phyloP scores from a whole-genome alignment of 1,140 invertebrate species.

The Brachystomella parvula region DNA sequence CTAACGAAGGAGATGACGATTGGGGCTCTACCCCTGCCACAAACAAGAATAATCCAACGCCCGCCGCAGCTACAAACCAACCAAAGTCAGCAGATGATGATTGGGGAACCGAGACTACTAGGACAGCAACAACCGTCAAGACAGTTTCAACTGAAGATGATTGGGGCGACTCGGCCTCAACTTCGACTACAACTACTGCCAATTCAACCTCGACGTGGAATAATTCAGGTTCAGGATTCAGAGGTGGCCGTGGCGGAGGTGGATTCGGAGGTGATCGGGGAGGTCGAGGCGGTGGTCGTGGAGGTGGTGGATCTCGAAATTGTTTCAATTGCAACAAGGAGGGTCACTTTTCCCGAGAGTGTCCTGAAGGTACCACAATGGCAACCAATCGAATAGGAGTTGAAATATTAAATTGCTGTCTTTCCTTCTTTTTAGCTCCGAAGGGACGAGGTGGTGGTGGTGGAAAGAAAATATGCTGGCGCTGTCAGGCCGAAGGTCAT shows the following conservation, averaged over 20 bases:
- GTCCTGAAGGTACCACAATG: neutral
- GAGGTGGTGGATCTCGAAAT: neutral
- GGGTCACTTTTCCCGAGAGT: neutral
- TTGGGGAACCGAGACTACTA: neutral
- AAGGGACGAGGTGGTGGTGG: no score
- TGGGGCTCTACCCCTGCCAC: neutral
- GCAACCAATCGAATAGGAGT: neutral
- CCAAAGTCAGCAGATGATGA: neutral
- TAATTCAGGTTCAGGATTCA: neutral
- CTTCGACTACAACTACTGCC: neutral
- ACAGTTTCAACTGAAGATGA: neutral
- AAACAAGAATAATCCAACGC: neutral
- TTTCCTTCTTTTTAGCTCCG: neutral
- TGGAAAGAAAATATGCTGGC: no score
- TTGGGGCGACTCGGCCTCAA: neutral
- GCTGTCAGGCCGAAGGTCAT: no score
- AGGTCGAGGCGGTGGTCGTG: neutral
- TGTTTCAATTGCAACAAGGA: neutral
- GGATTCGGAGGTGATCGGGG: no score
- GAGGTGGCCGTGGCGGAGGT: neutral
- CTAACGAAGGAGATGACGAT: neutral
- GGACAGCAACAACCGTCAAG: neutral
- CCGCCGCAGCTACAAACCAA: neutral
- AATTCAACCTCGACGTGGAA: neutral
- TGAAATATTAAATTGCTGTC: neutral